A percentile compares a stretch with the other conserved stretches of the same genome.
phyloP scores from a whole-genome alignment of 2,113 vertebrate species.

The Gallinago paraguaiae region DNA sequence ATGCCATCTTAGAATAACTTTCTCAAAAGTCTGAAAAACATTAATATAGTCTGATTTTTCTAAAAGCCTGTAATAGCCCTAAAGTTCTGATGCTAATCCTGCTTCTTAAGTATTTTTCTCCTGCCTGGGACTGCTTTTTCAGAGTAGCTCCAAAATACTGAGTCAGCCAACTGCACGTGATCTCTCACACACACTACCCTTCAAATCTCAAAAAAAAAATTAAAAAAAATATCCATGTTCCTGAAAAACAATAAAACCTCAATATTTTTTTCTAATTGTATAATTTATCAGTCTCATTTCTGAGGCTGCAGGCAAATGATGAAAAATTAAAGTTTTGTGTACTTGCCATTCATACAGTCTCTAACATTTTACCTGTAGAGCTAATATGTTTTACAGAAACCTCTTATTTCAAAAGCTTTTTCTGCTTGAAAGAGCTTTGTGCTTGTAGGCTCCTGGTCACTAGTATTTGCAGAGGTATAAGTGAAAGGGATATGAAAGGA shows the following conservation, averaged over 20 bases:
- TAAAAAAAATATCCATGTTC: background rate
- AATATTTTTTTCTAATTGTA: background rate
- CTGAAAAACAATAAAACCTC: background rate
- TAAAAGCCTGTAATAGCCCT: background rate
- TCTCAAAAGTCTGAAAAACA: background rate
- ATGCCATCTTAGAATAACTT: background rate
- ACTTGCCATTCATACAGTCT: background rate
- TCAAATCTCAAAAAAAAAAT: background rate
- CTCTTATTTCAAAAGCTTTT: background rate
- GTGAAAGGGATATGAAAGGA: background rate
- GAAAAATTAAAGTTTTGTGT: background rate
- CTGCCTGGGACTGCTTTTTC: background rate
- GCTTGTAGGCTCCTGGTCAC: background rate
- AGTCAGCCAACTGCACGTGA: background rate
- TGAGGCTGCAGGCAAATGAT: background rate
- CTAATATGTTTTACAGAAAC: background rate
- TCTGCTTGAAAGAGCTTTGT: background rate
- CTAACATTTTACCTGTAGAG: background rate
- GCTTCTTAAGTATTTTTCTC: background rate
- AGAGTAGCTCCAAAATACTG: background rate
- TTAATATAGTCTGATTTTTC: background rate
- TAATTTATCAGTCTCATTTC: background rate
- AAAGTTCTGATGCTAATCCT: background rate
- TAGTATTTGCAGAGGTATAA: background rate
- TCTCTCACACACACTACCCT: background rate